Evolutionary conservation across 2,113 vertebrate species (phyloP).

Genomic region (Aythya baeri): DNA sequence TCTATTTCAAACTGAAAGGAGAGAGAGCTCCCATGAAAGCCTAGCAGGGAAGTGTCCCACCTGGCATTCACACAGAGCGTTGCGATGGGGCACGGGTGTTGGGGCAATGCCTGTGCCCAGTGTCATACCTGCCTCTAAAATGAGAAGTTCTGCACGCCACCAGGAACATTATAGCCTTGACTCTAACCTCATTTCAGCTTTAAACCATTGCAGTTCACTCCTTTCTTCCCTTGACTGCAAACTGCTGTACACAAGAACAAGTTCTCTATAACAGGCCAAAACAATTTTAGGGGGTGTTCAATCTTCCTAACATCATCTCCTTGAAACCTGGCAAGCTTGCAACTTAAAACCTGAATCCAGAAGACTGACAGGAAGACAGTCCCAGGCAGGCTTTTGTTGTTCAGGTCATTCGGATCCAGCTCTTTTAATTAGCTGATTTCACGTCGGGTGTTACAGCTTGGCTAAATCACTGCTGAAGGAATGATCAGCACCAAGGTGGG

Average conservation of each 20-base stretch:
- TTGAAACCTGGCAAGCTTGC: not conserved
- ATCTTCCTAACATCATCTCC: not conserved
- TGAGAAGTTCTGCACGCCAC: not conserved
- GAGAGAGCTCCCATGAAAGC: slow-evolving; percentile 20
- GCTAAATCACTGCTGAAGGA: not conserved
- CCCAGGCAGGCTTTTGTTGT: not conserved
- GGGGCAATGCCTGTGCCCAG: fast-evolving
- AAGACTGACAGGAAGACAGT: not conserved
- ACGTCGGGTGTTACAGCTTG: not conserved
- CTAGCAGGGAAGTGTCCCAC: fast-evolving
- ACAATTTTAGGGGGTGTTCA: not conserved
- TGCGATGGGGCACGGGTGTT: not conserved
- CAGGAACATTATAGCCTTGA: not conserved
- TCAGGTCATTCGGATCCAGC: not conserved
- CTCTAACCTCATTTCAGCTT: not conserved
- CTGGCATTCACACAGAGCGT: not conserved
- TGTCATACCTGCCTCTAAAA: not conserved
- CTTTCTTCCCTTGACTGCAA: not conserved
- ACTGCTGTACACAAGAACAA: not conserved
- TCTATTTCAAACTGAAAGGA: slow-evolving; percentile 85
- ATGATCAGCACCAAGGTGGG: not conserved
- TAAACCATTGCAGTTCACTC: not conserved
- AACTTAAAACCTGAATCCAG: not conserved
- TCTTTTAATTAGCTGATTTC: not conserved
- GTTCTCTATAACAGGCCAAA: not conserved